These are phyloP conservation scores for Anastrepha obliqua DNA, from an alignment of 1,140 invertebrate genomes.

Conservation along the genomic window DNA sequence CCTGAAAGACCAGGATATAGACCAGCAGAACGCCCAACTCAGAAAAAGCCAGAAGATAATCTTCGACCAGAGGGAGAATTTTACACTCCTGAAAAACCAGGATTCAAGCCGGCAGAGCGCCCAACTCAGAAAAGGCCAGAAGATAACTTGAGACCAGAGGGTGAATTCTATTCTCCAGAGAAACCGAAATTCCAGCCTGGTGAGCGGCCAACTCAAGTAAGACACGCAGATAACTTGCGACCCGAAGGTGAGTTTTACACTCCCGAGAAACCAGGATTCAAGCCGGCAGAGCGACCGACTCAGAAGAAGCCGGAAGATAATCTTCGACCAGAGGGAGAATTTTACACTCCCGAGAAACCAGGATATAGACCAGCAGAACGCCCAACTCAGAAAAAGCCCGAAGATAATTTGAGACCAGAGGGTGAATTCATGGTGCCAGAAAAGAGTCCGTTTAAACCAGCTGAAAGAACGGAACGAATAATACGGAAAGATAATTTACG, in stretches of 20 bases:
- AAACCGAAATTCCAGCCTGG: too few species aligned
- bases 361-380: slow-evolving; percentile 74
- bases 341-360: slow-evolving; percentile 60
- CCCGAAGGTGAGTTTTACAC: slow-evolving; percentile 77
- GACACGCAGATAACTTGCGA: slow-evolving; percentile 76
- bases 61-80: slow-evolving; percentile 78
- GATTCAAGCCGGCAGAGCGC: slow-evolving; percentile 74
- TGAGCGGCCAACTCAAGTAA: slow-evolving; percentile 62
- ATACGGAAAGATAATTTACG: slow-evolving; percentile 72
- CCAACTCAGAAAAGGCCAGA: slow-evolving; percentile 72
- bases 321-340: slow-evolving; percentile 78
- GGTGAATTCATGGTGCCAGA: slow-evolving; percentile 78
- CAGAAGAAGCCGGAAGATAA: slow-evolving; percentile 77
- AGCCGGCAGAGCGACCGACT: slow-evolving; percentile 76
- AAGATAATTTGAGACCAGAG: slow-evolving; percentile 79
- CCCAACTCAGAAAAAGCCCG: slow-evolving; percentile 76
- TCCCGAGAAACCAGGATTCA: too few species aligned
- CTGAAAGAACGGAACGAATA: slow-evolving; percentile 74
- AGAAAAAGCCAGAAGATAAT: slow-evolving; percentile 73
- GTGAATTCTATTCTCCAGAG: too few species aligned
- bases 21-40: slow-evolving; percentile 76
- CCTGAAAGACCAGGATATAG: slow-evolving; percentile 58
- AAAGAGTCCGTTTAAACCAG: slow-evolving; percentile 77
- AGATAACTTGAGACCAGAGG: slow-evolving; percentile 77
- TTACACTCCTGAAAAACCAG: slow-evolving; percentile 70